Evolutionary conservation across 2,113 vertebrate genomes (phyloP).

Genomic region (Halcyon senegalensis): DNA sequence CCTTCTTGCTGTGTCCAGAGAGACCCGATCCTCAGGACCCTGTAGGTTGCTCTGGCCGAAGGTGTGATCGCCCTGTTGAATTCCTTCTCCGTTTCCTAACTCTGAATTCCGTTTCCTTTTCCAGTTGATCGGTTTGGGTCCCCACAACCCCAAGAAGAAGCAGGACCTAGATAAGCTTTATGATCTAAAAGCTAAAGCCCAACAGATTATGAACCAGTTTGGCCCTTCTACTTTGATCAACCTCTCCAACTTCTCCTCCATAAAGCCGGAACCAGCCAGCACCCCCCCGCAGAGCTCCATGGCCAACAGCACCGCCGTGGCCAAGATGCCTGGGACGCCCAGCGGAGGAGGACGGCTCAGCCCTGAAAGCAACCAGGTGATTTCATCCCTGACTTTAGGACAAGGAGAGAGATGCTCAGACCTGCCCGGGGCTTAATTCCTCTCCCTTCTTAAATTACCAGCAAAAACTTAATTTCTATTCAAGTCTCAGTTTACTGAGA

Average conservation of each 20-base stretch:
- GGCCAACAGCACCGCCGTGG: slow-evolving; percentile 89
- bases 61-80: rapidly evolving
- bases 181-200: slow-evolving; percentile 80
- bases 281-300: slow-evolving; percentile 84
- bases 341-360: slow-evolving; percentile 85
- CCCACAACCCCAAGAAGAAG: slow-evolving; percentile 77
- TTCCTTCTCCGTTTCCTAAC: neutral
- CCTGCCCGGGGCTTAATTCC: neutral
- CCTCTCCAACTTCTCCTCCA: slow-evolving; percentile 82
- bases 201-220: slow-evolving; percentile 89
- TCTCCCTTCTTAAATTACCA: neutral
- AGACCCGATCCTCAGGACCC: neutral
- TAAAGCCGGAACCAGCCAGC: slow-evolving; percentile 80
- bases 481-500: neutral
- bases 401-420: neutral
- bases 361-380: slow-evolving; percentile 94
- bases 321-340: slow-evolving; percentile 80
- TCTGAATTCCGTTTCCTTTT: neutral
- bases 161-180: slow-evolving; percentile 79
- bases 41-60: neutral
- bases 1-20: neutral
- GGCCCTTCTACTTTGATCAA: slow-evolving; percentile 84
- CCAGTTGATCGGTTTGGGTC: slow-evolving; percentile 80
- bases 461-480: neutral
- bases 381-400: rapidly evolving